phyloP scores from a whole-genome alignment of 2,888 invertebrate species.

The Nemotelus nigrinus region DNA sequence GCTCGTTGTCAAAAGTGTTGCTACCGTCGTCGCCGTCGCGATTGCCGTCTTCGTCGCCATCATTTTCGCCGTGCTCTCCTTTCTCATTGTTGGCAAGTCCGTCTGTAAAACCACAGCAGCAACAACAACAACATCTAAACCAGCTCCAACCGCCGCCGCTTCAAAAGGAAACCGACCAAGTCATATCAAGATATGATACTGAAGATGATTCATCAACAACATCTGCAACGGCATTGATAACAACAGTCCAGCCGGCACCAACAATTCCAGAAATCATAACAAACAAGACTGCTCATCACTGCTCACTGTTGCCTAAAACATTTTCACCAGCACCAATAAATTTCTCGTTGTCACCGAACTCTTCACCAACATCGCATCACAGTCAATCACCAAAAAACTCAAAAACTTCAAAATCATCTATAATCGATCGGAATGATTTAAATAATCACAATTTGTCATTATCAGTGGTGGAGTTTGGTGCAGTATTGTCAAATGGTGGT shows the following conservation, averaged over 20 bases:
- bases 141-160: not conserved
- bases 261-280: not conserved
- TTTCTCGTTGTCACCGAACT: too few relatives aligned
- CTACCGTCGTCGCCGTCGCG: constrained; percentile 24
- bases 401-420: too few relatives aligned
- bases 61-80: constrained; percentile 24
- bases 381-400: too few relatives aligned
- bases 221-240: not conserved
- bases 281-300: not conserved
- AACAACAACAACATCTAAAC: not conserved
- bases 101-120: constrained; percentile 19
- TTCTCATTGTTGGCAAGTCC: constrained; percentile 33
- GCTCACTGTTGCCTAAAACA: not conserved
- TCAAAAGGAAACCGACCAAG: not conserved
- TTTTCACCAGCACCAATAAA: constrained; percentile 16
- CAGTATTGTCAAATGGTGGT: not conserved
- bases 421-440: too few relatives aligned
- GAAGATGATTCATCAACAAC: not conserved
- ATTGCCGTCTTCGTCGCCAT: constrained; percentile 18
- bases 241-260: too few relatives aligned
- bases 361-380: too few relatives aligned
- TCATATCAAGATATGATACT: not conserved
- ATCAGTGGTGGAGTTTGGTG: not conserved
- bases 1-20: constrained; percentile 49
- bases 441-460: not conserved